Evolutionary conservation across 2,797 vertebrate species (phyloP), one percentile per base, ranked within the genome.

Genomic region (Garrulus glandarius): DNA sequence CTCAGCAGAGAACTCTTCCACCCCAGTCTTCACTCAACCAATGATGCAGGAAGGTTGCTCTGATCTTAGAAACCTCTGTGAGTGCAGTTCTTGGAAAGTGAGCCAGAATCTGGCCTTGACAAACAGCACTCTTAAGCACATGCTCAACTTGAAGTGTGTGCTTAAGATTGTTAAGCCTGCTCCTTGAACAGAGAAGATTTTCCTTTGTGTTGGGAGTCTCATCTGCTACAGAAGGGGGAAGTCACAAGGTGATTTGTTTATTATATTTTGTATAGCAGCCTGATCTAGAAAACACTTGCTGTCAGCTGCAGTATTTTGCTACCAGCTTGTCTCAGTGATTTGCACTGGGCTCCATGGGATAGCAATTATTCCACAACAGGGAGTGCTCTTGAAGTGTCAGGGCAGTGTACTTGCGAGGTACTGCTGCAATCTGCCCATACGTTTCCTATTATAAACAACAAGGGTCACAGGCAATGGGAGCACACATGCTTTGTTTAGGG

Each of bases 301-400:
- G 56, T 93, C 86, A 96, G 67, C 84, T 92, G 56, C 49, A 24
- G 37, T 74, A 60, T 92, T 94, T 93, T 94, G 68, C 91, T 91
- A 87, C 71, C 88, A 89, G 74, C 71, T 74, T 89, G 74, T 92
- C 78, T 93, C 63, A 43, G 84, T 80, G 91, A 89, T 49, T 93
- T 95, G 95, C 63, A 80, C 64, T 57, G 78, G 71, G 71, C 88
- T 93, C 52, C 86, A 41, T 89, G 78, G 86, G 92, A 77, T 60
- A 77, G 75, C 92, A 92, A 69, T 95, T 95, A 91, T 30, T 84
- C 86, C 71, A 68, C 93, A 76, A 92, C 72, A 78, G 85, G 83
- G 82, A 75, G n/a, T 68, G 41, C 56, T 93, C 77, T 91, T 87
- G 91, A 86, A 89, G 86, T 74, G 60, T 85, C 46, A 60, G 84